phyloP scores from a whole-genome alignment of 2,797 vertebrate species.

The Cynopterus sphinx region DNA sequence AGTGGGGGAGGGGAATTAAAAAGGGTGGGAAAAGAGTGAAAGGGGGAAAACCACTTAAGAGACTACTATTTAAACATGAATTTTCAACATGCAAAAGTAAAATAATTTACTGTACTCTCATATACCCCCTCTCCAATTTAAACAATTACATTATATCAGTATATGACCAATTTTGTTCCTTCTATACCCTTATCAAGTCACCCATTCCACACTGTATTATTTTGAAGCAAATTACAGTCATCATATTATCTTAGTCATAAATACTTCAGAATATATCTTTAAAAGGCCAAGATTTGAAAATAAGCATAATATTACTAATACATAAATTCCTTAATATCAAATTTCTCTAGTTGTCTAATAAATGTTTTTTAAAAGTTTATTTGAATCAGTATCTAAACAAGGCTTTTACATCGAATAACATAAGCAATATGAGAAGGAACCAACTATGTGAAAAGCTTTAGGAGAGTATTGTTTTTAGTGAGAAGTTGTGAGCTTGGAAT shows the following conservation, averaged over 20 bases:
- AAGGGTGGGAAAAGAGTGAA: background rate
- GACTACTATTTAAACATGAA: background rate
- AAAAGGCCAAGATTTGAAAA: background rate
- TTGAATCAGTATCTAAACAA: background rate
- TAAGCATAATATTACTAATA: background rate
- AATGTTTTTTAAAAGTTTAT: background rate
- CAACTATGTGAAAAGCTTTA: background rate
- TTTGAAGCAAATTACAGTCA: background rate
- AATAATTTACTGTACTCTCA: background rate
- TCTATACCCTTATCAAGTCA: background rate
- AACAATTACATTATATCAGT: background rate
- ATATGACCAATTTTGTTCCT: background rate
- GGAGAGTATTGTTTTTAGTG: background rate
- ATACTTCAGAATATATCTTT: background rate
- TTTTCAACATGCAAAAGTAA: background rate
- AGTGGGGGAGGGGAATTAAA: too few species aligned
- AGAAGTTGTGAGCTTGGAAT: background rate
- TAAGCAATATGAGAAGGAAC: background rate
- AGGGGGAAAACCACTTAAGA: background rate
- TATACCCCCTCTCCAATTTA: background rate
- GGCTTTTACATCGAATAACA: background rate
- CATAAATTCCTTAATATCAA: slow-evolving; percentile 9
- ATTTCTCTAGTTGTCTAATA: background rate
- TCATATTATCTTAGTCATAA: background rate
- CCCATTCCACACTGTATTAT: background rate